Evolutionary conservation across 30 jellyfish, hydroid and myxozoan species (phyloP).

Genomic region (Pelagia noctiluca): DNA sequence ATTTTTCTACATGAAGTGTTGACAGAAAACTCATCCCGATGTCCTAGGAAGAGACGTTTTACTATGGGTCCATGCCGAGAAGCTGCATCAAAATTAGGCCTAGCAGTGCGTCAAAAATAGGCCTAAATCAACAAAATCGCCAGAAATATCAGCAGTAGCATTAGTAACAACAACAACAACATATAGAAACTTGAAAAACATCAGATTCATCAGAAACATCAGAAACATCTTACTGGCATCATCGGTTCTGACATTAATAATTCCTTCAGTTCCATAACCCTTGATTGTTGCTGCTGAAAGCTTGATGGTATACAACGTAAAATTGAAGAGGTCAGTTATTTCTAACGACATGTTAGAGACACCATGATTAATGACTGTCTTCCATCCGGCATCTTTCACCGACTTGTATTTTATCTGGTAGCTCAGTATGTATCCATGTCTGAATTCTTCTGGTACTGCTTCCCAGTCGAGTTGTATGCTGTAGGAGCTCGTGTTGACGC

Average conservation of each 20-base stretch:
- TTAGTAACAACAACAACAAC: too few relatives aligned
- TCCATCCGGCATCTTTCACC: neutral
- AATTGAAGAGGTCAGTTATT: constrained; percentile 11
- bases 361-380: neutral
- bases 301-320: neutral
- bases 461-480: constrained; percentile 33
- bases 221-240: too few relatives aligned
- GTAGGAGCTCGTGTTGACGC: constrained; percentile 41
- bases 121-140: too few relatives aligned
- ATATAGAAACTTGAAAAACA: too few relatives aligned
- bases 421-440: constrained; percentile 41
- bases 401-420: constrained; percentile 19
- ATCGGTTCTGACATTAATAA: constrained; percentile 19
- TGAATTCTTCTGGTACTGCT: constrained; percentile 5
- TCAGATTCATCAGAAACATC: too few relatives aligned
- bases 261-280: constrained; percentile 12
- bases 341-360: neutral
- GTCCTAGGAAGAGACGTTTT: too few relatives aligned
- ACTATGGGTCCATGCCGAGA: too few relatives aligned
- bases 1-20: too few relatives aligned
- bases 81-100: too few relatives aligned
- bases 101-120: too few relatives aligned
- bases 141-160: too few relatives aligned
- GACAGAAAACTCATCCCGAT: too few relatives aligned
- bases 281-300: constrained; percentile 28